Base-by-base conservation (phyloP, 2,113 vertebrate genomes). In the Cepphus grylle region DNA sequence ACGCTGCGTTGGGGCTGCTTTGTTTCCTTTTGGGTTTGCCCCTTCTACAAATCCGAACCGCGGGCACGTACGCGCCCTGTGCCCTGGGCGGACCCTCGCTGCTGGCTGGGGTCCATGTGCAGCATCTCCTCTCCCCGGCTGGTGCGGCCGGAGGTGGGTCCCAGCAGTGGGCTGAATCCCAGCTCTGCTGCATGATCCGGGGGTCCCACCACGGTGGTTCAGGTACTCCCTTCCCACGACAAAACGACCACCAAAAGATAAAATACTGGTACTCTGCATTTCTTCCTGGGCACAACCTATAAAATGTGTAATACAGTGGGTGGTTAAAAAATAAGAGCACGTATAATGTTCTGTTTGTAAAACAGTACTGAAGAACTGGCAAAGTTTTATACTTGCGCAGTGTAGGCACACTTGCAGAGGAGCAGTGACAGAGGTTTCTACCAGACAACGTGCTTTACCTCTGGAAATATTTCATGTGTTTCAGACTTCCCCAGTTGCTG, bases 181-280 rank as follows among this genome's bases (percentile, higher is more conserved):
- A 0, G 36, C 43, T 69, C 76, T 26, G 34, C 10, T 30, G 15
- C 0, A 0, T 71, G 61, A 85, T 53, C 58, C 58, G 9, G 3
- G 22, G 34, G 20, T 81, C 62, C 69, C 50, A 49, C 36, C 0
- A 0, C 1, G 3, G 32, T 0, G 0, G 11, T 38, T 45, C 62
- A 38, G 56, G 32, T 36, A 9, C 71, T 47, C 36, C 38, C 14
- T 79, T 71, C 63, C 36, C 22, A 38, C 0, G 0, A 14, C 32
- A 38, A 42, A 90, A 58, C 15, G 42, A 11, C 40, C 3, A 9
- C 26, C 17, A 19, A 16, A 17, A 70, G 16, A 34, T 27, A 74
- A 84, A 83, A 86, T 12, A 43, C 20, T 0, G 1, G 21, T 53
- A 15, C 32, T 69, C 40, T 30, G 43, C 40, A 2, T 53, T 89